Evolutionary conservation across 1,140 invertebrate genomes (phyloP).

Genomic region (Ceratitis capitata): DNA sequence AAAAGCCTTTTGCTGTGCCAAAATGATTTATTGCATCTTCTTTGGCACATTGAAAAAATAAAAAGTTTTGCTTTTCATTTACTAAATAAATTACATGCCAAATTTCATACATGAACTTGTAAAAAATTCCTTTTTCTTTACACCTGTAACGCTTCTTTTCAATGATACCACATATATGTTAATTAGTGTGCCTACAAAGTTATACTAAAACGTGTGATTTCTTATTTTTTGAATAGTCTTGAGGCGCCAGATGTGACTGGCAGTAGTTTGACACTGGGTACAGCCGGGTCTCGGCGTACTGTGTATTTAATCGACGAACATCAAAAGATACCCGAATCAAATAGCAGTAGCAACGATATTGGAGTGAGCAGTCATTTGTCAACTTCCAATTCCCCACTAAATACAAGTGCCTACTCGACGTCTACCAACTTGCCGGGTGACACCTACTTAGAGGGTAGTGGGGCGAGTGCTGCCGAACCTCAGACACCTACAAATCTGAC

Average conservation of each 20-base stretch:
- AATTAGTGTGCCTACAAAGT: too few relatives aligned
- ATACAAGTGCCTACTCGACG: background rate
- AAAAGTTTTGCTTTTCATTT: too few relatives aligned
- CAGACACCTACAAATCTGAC: slow-evolving; percentile 53
- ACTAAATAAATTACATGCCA: background rate
- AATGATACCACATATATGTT: too few relatives aligned
- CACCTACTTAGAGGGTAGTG: background rate
- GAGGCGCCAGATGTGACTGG: slow-evolving; percentile 64
- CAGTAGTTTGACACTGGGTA: slow-evolving; percentile 73
- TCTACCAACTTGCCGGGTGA: background rate
- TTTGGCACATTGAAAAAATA: too few relatives aligned
- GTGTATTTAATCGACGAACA: slow-evolving; percentile 85
- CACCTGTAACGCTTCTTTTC: too few relatives aligned
- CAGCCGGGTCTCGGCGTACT: slow-evolving; percentile 80
- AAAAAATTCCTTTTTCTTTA: too few relatives aligned
- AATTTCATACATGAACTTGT: background rate
- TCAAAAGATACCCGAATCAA: slow-evolving; percentile 66
- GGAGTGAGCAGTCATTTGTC: background rate
- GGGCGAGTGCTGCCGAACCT: slow-evolving; percentile 48
- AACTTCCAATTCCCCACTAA: background rate
- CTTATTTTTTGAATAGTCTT: slow-evolving; percentile 47
- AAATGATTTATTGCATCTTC: background rate
- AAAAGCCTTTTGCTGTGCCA: background rate
- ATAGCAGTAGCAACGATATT: background rate
- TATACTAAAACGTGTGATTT: background rate